Percentiles rank a stretch among this genome's conserved stretches.
Conservation (phyloP, 2,113 vertebrate species). For the Hystrix cristata region DNA sequence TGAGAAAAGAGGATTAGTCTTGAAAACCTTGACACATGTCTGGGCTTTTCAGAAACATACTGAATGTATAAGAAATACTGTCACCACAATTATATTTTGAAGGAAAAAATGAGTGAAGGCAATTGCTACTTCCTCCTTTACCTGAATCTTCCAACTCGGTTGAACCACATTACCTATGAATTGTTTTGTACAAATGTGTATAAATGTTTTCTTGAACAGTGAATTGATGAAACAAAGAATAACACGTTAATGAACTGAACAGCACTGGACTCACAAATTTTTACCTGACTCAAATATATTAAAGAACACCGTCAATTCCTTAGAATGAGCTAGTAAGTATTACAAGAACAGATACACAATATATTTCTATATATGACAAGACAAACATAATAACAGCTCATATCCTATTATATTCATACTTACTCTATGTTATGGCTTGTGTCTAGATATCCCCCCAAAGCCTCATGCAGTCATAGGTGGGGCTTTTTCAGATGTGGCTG, state of each 20-base stretch:
- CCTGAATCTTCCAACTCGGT: neutral
- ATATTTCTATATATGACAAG: neutral
- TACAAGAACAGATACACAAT: neutral
- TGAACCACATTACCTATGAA: neutral
- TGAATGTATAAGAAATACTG: neutral
- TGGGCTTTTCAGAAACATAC: slow-evolving; percentile 53
- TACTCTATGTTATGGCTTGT: neutral
- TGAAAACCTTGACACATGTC: neutral
- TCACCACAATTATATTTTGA: slow-evolving; percentile 17
- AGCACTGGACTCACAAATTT: neutral
- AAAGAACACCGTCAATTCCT: neutral
- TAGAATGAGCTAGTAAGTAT: neutral
- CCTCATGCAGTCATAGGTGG: too few relatives aligned
- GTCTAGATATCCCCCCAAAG: too few relatives aligned
- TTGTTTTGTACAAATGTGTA: neutral
- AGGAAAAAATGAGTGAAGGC: neutral
- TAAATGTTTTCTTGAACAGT: neutral
- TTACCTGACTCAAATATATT: neutral
- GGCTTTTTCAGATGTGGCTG: too few relatives aligned
- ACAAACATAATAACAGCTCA: neutral
- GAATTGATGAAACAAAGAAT: neutral
- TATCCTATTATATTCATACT: neutral
- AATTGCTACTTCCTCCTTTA: slow-evolving; percentile 31
- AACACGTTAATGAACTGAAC: neutral
- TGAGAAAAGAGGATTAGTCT: neutral